phyloP scores from a whole-genome alignment of 2,113 vertebrate species.

The Barnardius zonarius region DNA sequence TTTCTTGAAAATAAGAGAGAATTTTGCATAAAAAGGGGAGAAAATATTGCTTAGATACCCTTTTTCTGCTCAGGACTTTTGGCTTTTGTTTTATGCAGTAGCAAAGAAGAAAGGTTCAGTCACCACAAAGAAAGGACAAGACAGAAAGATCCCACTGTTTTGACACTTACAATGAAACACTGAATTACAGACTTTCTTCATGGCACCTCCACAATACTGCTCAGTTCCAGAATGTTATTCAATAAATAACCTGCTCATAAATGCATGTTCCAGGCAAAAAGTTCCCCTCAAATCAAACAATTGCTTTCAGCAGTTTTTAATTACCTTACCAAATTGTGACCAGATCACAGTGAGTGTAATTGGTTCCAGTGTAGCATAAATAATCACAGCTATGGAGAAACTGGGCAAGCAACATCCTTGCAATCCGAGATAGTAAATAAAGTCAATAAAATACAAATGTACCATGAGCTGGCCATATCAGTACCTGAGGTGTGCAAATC shows the following conservation, averaged over 20 bases:
- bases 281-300: neutral
- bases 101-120: neutral
- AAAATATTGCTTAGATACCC: neutral
- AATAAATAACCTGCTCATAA: neutral
- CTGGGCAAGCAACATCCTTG: neutral
- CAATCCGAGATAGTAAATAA: neutral
- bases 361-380: neutral
- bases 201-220: rapidly evolving
- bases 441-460: neutral
- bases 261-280: neutral
- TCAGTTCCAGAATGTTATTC: neutral
- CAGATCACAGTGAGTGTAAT: neutral
- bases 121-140: neutral
- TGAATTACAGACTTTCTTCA: neutral
- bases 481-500: neutral
- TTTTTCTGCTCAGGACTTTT: neutral
- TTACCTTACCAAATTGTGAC: neutral
- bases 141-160: neutral
- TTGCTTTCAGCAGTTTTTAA: slow-evolving; percentile 18
- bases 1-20: rapidly evolving
- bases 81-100: neutral
- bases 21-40: neutral
- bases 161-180: neutral
- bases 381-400: neutral
- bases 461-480: neutral